These are phyloP conservation scores for Cancer borealis DNA, from an alignment of 2,888 invertebrate species.

Conservation along the genomic window DNA sequence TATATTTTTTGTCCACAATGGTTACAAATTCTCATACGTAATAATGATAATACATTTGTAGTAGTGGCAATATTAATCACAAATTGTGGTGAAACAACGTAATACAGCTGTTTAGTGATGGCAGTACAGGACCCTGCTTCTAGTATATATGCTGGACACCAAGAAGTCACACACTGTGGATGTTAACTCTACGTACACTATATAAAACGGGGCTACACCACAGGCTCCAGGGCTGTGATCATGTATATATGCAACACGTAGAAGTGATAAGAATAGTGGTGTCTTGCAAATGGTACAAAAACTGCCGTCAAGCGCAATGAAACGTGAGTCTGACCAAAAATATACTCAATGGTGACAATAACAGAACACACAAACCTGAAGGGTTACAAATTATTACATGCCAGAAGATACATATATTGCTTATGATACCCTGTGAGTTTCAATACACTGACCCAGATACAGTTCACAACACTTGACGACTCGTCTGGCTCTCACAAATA, in stretches of 20 bases:
- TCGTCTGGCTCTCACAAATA: not conserved
- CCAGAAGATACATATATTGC: not conserved
- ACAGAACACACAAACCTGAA: not conserved
- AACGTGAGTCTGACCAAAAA: not conserved
- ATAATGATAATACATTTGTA: conserved; percentile 9
- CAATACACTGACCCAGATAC: not conserved
- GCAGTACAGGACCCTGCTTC: conserved; percentile 31
- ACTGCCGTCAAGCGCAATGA: conserved; percentile 20
- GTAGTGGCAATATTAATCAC: conserved; percentile 21
- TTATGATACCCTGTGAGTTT: not conserved
- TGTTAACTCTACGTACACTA: not conserved
- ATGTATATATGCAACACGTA: conserved; percentile 14
- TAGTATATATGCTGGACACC: not conserved
- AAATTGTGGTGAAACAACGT: not conserved
- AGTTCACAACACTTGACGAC: not conserved
- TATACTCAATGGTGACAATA: conserved; percentile 7
- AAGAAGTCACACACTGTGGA: not conserved
- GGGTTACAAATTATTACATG: not conserved
- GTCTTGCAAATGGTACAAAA: conserved; percentile 40
- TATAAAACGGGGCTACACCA: not conserved
- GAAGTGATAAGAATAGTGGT: conserved; percentile 16
- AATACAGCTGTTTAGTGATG: not conserved
- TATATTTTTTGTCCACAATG: conserved; percentile 42
- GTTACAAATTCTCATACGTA: conserved; percentile 38
- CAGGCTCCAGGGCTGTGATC: conserved; percentile 33